Evolutionary conservation across 2,888 invertebrate genomes (phyloP).

Genomic region (Drosophila emarginata): DNA sequence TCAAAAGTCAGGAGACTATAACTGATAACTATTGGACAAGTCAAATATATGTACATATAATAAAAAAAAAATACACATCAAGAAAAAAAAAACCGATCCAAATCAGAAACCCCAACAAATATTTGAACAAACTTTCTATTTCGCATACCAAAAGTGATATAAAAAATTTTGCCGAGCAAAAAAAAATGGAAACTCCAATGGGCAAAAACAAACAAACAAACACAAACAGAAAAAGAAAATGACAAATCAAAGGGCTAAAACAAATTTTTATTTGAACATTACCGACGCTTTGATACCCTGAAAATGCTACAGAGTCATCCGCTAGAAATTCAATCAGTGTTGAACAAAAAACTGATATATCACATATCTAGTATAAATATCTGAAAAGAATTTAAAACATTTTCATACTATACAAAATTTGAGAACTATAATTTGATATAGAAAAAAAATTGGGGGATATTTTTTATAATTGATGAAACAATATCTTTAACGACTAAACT

Average conservation of each 20-base stretch:
- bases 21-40: conserved; percentile 1
- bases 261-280: background rate
- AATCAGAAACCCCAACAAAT: conserved; percentile 5
- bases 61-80: background rate
- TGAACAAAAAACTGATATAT: background rate
- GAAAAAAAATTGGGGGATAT: no score
- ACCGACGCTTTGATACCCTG: background rate
- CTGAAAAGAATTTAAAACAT: background rate
- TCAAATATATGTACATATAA: background rate
- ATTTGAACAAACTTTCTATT: conserved; percentile 6
- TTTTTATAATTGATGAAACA: no score
- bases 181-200: background rate
- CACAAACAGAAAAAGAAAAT: background rate
- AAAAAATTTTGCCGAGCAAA: background rate
- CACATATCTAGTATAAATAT: background rate
- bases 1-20: conserved; percentile 3
- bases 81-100: background rate
- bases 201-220: background rate
- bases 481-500: no score
- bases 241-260: background rate
- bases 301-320: background rate
- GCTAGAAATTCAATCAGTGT: background rate
- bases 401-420: no score
- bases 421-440: no score
- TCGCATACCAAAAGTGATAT: conserved; percentile 7